phyloP scores from a whole-genome alignment of 2,797 vertebrate genomes.

The Poecilia velifera region DNA sequence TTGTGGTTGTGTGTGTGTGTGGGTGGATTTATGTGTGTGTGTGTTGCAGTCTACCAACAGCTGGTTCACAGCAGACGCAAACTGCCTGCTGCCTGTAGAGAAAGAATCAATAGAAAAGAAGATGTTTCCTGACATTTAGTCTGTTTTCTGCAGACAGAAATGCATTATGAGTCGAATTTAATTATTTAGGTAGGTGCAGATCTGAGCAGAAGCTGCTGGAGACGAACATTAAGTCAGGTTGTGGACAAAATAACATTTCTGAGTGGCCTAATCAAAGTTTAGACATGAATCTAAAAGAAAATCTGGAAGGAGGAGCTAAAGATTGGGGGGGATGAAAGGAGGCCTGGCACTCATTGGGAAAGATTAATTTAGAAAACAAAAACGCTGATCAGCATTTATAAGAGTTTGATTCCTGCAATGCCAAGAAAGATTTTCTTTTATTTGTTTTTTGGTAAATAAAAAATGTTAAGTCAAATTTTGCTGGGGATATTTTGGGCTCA shows the following conservation, averaged over 20 bases:
- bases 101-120: conserved; percentile 22
- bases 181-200: not conserved
- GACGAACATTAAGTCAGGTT: not conserved
- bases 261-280: not conserved
- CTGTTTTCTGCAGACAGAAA: conserved; percentile 11
- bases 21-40: conserved; percentile 2
- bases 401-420: not conserved
- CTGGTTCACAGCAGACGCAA: conserved; percentile 22
- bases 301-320: not conserved
- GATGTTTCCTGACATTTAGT: conserved; percentile 22
- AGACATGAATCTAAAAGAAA: not conserved
- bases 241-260: not conserved
- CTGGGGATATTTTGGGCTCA: not conserved
- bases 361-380: not conserved
- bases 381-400: not conserved
- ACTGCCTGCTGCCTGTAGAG: conserved; percentile 31
- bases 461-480: not conserved
- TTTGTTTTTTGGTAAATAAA: not conserved
- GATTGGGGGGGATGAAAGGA: not conserved
- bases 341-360: not conserved
- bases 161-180: conserved; percentile 9
- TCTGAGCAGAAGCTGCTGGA: not conserved
- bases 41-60: conserved; percentile 22
- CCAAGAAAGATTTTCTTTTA: not conserved
- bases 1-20: not conserved